These are phyloP conservation scores for Notothenia coriiceps DNA, from an alignment of 2,113 vertebrate species.

Conservation along the genomic window DNA sequence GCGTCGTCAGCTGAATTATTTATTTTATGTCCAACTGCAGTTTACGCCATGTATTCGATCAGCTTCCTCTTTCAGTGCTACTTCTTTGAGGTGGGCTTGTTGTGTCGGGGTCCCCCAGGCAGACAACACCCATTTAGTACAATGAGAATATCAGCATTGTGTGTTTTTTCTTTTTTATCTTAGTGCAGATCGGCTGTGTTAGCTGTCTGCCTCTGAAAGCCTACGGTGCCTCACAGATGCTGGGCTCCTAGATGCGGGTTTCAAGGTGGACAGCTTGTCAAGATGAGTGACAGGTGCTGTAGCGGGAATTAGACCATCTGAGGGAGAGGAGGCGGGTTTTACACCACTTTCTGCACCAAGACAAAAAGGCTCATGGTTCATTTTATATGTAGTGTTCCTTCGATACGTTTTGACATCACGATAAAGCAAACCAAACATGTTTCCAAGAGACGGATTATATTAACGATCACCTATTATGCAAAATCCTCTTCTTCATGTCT, in stretches of 20 bases:
- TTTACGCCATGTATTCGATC: neutral
- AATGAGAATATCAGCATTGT: constrained; percentile 15
- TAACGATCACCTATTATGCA: no score
- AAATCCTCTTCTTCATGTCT: no score
- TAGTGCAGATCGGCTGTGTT: constrained; percentile 45
- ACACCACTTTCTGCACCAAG: constrained; percentile 14
- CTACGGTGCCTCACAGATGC: constrained; percentile 33
- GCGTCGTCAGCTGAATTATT: neutral
- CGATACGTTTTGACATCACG: neutral
- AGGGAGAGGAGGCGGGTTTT: constrained; percentile 31
- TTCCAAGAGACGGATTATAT: neutral
- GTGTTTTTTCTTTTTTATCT: constrained; percentile 12
- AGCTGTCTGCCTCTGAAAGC: constrained; percentile 49
- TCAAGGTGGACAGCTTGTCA: constrained; percentile 57
- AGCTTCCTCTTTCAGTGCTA: neutral
- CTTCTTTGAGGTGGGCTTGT: constrained; percentile 12
- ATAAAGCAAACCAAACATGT: neutral
- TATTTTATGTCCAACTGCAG: no score
- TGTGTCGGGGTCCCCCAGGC: constrained; percentile 27
- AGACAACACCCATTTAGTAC: constrained; percentile 46
- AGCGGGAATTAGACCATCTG: constrained; percentile 42
- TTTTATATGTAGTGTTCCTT: neutral
- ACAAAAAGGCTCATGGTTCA: constrained; percentile 20
- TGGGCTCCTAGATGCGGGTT: constrained; percentile 41
- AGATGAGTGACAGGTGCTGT: constrained; percentile 56